Conservation (phyloP, 2,113 vertebrate species). For the Dipodomys stephensi region DNA sequence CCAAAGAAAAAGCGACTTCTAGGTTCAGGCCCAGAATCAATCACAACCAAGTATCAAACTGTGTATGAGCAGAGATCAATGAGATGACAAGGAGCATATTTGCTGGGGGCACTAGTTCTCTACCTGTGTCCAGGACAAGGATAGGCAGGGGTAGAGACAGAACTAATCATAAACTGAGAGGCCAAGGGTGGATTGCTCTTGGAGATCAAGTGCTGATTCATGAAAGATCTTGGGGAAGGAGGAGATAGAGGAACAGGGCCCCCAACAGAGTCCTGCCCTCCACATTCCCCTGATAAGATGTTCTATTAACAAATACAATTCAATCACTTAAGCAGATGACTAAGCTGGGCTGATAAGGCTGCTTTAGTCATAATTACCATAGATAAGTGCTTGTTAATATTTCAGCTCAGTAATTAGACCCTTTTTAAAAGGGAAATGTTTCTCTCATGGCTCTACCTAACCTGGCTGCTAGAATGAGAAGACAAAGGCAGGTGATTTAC, state of each 20-base stretch:
- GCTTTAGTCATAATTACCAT: constrained; percentile 8
- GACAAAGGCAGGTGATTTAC: not conserved
- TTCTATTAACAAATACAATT: not conserved
- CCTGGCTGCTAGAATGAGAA: not conserved
- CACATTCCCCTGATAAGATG: not conserved
- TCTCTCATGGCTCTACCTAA: not conserved
- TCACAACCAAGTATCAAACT: not conserved
- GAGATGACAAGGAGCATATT: not conserved
- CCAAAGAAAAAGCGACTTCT: not conserved
- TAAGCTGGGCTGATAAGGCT: not conserved
- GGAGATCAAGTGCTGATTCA: not conserved
- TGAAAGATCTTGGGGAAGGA: too few species aligned
- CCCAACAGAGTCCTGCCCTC: not conserved
- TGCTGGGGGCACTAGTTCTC: not conserved
- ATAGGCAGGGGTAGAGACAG: too few species aligned
- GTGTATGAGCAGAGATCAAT: not conserved
- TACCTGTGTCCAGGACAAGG: too few species aligned
- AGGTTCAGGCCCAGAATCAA: not conserved
- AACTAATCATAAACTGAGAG: not conserved
- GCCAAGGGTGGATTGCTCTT: not conserved
- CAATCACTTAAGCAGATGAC: constrained; percentile 42
- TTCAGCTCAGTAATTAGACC: constrained; percentile 25
- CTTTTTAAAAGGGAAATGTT: not conserved
- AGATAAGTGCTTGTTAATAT: constrained; percentile 13
- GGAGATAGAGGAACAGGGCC: too few species aligned